Evolutionary conservation across 1,140 invertebrate species (phyloP), one percentile per base, ranked within the genome.

Genomic region (Drosophila arawakana): DNA sequence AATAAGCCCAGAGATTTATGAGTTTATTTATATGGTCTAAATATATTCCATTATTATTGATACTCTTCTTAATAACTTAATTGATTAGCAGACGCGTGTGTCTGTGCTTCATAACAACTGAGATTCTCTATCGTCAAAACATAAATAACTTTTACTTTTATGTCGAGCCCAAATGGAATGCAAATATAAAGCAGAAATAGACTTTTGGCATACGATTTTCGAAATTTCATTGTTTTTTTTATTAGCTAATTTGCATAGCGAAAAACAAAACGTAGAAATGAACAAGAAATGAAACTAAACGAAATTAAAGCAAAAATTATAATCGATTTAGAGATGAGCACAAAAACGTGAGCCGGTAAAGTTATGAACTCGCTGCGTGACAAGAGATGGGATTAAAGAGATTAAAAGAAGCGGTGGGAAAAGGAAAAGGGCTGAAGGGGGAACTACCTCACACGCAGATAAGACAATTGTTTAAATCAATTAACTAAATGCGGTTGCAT

Each of bases 141-240:
- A 81, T 86, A 82, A 83, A 88, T 88, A 89, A 88, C 84, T 88
- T 88, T 88, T 88, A 90, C 84, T 88, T 66, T 88, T 88, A 84
- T 69, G 84, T 63, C 70, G 80, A 67, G 25, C 11, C 30, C 10
- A 72, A 63, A 84, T 13, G 47, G 18, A 11, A 85, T 84, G 81
- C 61, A 65, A 84, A 84, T 80, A 5, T 54, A 50, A 65, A 57
- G 50, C 46, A 77, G 13, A 60, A 30, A 11, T 13, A 37, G 11
- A 30, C 25, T 30, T 65, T 37, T 41, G 3, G 44, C 47, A 49
- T 30, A 57, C 47, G 57, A 55, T 68, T 88, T 89, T 83, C 76
- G 76, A 88, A 89, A 86, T 83, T 77, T 81, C 54, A 37, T 55
- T 76, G 49, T n/a, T n/a, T 54, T 35, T 13, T 52, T 35, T 44